A percentile compares a stretch with the other conserved stretches of the same genome.
phyloP scores from a whole-genome alignment of 2,797 vertebrate species.

The Premnoplex brunnescens region DNA sequence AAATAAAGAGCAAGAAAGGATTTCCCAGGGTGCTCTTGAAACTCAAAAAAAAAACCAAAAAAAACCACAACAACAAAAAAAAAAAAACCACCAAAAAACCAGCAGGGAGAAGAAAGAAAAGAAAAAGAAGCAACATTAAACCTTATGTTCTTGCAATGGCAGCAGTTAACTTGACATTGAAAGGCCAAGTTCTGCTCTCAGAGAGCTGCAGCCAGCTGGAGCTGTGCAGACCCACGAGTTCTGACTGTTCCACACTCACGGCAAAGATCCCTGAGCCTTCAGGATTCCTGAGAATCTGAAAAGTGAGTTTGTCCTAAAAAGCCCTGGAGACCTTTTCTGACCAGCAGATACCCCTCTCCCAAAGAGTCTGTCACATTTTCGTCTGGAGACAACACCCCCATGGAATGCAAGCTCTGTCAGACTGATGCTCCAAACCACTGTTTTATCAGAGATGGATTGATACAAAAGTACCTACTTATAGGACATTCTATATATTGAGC shows the following conservation, averaged over 20 bases:
- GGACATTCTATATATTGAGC: neutral
- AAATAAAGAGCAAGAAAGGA: slow-evolving; percentile 59
- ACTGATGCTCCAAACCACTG: neutral
- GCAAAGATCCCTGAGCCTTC: neutral
- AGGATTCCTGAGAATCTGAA: neutral
- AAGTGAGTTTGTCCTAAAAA: neutral
- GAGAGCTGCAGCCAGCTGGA: neutral
- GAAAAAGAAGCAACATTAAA: neutral
- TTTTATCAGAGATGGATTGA: neutral
- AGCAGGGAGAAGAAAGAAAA: accelerated
- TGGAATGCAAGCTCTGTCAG: neutral
- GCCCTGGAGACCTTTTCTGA: neutral
- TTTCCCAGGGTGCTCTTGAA: slow-evolving; percentile 56
- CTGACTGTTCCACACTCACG: accelerated
- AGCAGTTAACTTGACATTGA: neutral
- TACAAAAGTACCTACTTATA: neutral
- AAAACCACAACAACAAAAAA: neutral
- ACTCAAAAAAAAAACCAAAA: neutral
- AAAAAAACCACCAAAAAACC: neutral
- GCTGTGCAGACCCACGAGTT: neutral
- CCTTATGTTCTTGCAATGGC: neutral
- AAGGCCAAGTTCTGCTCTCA: neutral
- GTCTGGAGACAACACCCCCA: neutral
- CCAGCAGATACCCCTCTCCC: neutral
- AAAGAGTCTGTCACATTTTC: neutral